These are phyloP conservation scores for Sphaerophoria taeniata DNA, from an alignment of 2,888 invertebrate species.

Conservation along the genomic window DNA sequence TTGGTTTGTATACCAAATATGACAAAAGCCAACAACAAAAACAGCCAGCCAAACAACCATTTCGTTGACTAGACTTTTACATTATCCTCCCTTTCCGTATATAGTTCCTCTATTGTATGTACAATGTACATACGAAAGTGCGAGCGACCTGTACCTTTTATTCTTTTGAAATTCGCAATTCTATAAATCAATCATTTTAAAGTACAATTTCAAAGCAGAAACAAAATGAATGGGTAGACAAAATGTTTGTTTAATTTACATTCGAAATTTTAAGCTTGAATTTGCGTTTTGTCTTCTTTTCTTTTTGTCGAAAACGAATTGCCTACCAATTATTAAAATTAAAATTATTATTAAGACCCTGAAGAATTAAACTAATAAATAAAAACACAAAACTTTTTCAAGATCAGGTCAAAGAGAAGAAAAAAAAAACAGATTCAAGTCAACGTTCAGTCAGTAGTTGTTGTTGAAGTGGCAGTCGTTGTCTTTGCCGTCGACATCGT, in stretches of 20 bases:
- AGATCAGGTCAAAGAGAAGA: slow-evolving; percentile 56
- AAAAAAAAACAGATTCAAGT: slow-evolving; percentile 35
- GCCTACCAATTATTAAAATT: neutral
- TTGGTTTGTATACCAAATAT: neutral
- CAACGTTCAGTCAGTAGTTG: slow-evolving; percentile 20
- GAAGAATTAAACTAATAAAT: slow-evolving; percentile 30
- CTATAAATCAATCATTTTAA: slow-evolving; percentile 26
- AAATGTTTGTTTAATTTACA: neutral
- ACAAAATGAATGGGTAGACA: neutral
- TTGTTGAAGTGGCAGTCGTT: no score
- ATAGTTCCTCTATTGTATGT: no score
- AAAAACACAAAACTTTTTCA: slow-evolving; percentile 51
- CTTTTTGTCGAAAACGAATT: neutral
- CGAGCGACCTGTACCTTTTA: neutral
- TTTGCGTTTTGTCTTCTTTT: no score
- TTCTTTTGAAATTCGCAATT: neutral
- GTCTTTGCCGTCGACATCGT: no score
- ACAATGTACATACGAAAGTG: no score
- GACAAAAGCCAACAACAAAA: slow-evolving; percentile 23
- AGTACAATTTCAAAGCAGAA: neutral
- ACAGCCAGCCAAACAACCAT: slow-evolving; percentile 23
- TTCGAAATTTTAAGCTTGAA: no score
- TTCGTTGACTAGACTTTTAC: slow-evolving; percentile 28
- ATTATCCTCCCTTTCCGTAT: slow-evolving; percentile 4
- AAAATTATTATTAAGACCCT: slow-evolving; percentile 19